These are phyloP conservation scores for Polyploca ridens DNA, from an alignment of 2,888 invertebrate species.

Conservation along the genomic window DNA sequence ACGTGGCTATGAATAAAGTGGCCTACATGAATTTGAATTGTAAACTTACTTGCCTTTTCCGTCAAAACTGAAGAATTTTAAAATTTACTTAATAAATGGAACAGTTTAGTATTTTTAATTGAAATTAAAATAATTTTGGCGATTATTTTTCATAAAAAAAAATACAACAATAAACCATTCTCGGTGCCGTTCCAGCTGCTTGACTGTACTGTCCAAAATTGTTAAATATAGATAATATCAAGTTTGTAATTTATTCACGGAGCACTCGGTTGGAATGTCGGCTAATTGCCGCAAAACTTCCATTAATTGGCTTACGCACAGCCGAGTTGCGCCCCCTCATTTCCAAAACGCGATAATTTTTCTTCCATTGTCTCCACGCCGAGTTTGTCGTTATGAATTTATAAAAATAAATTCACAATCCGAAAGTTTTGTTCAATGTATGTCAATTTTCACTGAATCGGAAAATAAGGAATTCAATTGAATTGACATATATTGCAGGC, in stretches of 20 bases:
- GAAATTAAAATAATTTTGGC: too few species aligned
- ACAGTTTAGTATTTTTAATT: too few species aligned
- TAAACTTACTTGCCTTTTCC: too few species aligned
- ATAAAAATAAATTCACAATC: background rate
- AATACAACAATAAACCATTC: too few species aligned
- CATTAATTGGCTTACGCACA: conserved; percentile 59
- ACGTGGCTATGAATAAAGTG: too few species aligned
- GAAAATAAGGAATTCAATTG: conserved; percentile 6
- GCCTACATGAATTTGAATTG: too few species aligned
- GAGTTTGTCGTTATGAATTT: background rate
- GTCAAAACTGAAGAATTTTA: too few species aligned
- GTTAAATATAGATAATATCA: background rate
- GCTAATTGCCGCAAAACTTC: conserved; percentile 66
- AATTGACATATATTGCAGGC: background rate
- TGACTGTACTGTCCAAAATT: background rate
- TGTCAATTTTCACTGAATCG: conserved; percentile 4
- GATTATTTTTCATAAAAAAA: too few species aligned
- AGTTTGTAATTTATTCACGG: conserved; percentile 57
- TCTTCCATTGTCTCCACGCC: conserved; percentile 13
- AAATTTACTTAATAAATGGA: too few species aligned
- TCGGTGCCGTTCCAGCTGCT: background rate
- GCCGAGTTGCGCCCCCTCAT: conserved; percentile 33
- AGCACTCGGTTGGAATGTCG: conserved; percentile 48
- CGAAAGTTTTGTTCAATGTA: background rate
- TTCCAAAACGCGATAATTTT: conserved; percentile 17